Base-by-base conservation (phyloP, 2,113 vertebrate species). In the Trematomus loennbergii region DNA sequence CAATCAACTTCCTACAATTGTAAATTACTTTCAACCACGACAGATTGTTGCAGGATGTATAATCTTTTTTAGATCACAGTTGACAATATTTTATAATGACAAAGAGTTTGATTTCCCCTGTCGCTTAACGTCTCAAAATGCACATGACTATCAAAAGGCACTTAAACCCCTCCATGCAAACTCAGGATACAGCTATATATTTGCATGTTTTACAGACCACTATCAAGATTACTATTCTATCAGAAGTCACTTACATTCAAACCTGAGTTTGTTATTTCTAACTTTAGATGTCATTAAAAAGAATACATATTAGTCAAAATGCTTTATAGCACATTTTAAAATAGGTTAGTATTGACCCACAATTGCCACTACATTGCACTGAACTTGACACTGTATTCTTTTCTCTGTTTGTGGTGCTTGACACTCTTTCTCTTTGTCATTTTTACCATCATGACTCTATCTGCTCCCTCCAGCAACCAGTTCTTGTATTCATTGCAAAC, bases 401-500 rank as follows among this genome's bases (percentile, higher is more conserved):
- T 45, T n/a, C 16, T 48, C 0, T 58, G 43, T 60, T 65, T 1
- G 9, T 72, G 63, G 52, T 29, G 25, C 36, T 66, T 16, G 0
- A 4, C 33, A 13, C 1, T 12, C 22, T 66, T 5, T 52, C 6
- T 52, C 61, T 59, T 8, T 33, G 17, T 65, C 52, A 40, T 70
- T n/a, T 0, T 0, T 17, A 22, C 8, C 7, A 62, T 15, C 40
- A 40, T 65, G 25, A 11, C 15, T 69, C 40, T 43, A 8, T 68
- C 2, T 48, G 22, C 55, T 29, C 22, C 25, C 25, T 20, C 57
- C 48, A 40, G 13, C 15, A 43, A 15, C 43, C 46, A 49, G 3
- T 16, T 70, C 9, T 68, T 50, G 43, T 12, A 12, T 66, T 73
- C 4, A 54, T 65, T 20, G 5, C 53, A 63, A 65, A 61, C 40